A percentile compares a stretch with the other conserved stretches of the same genome.
These are phyloP conservation scores for Ormyrus pomaceus DNA, from an alignment of 2,888 invertebrate species.

Conservation along the genomic window DNA sequence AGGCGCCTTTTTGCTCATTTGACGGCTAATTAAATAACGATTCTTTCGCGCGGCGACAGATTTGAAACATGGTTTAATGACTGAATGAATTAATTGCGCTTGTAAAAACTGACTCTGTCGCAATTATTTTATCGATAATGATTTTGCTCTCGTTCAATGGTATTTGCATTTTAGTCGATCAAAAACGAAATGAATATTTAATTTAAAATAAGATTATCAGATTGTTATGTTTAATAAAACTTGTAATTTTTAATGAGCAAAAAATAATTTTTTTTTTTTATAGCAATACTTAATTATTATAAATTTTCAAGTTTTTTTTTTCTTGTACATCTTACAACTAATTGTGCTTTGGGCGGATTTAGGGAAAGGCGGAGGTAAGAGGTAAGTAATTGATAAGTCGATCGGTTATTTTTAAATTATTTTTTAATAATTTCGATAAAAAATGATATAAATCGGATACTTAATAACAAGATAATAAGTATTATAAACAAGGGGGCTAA, in stretches of 20 bases:
- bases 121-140: no score
- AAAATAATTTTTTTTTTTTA: background rate
- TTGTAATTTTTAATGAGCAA: background rate
- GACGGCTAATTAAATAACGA: slow-evolving; percentile 1
- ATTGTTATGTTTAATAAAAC: no score
- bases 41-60: background rate
- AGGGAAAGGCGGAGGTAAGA: slow-evolving; percentile 19
- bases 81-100: no score
- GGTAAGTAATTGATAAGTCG: slow-evolving; percentile 58
- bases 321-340: background rate
- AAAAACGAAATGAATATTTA: no score
- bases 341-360: background rate
- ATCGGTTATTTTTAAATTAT: slow-evolving; percentile 72
- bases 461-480: slow-evolving; percentile 76
- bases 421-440: slow-evolving; percentile 76
- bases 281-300: background rate
- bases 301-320: background rate
- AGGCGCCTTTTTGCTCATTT: background rate
- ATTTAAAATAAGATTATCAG: no score
- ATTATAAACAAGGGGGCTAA: slow-evolving; percentile 75
- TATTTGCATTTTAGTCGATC: no score
- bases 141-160: no score
- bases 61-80: no score
- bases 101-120: no score
- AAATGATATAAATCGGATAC: slow-evolving; percentile 76